These are phyloP conservation scores for Lynx canadensis DNA, from an alignment of 2,113 vertebrate species.

Conservation along the genomic window DNA sequence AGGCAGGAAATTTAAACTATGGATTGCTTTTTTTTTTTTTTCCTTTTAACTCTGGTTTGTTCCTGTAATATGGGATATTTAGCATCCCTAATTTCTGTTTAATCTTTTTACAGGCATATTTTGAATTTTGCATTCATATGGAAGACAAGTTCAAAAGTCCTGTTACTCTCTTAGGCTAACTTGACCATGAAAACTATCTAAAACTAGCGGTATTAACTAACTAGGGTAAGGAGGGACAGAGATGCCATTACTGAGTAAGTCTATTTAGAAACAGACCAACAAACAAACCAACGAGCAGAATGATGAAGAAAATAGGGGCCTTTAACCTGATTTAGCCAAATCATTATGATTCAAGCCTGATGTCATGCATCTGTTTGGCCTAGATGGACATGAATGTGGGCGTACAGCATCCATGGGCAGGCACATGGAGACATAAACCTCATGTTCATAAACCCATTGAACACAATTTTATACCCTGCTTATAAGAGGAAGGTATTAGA, in stretches of 20 bases:
- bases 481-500: not conserved
- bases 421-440: not conserved
- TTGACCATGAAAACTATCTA: slow-evolving; percentile 16
- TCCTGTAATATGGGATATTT: slow-evolving; percentile 74
- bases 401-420: not conserved
- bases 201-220: not conserved
- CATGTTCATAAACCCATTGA: not conserved
- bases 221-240: not conserved
- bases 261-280: not conserved
- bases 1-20: slow-evolving; percentile 84
- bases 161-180: not conserved
- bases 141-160: slow-evolving; percentile 41
- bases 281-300: not conserved
- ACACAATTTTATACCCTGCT: not conserved
- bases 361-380: not conserved
- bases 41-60: slow-evolving; percentile 71
- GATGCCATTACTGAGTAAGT: not conserved
- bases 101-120: slow-evolving; percentile 73
- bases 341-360: not conserved
- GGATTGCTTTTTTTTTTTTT: slow-evolving; percentile 69
- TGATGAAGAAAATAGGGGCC: not conserved
- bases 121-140: slow-evolving; percentile 51
- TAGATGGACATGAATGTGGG: not conserved
- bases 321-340: not conserved
- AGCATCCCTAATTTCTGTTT: slow-evolving; percentile 80